Base-by-base conservation (phyloP, 1,140 invertebrate genomes). In the Platyscapa corneri region DNA sequence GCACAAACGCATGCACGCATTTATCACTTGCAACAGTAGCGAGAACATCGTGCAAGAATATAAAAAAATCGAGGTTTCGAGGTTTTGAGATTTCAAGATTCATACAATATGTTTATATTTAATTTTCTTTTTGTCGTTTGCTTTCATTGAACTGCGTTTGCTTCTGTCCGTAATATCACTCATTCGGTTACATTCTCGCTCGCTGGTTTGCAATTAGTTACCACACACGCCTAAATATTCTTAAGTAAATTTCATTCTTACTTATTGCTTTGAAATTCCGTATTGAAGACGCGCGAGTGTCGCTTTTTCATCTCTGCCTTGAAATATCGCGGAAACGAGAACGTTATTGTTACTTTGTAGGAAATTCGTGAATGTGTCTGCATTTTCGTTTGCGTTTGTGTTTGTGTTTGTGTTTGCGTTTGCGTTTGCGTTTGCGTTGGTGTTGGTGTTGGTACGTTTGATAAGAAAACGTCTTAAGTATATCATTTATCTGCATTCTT, bases 251-350 rank as follows among this genome's bases (percentile, higher is more conserved):
- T 77, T 79, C 83, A 84, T 89, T 87, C 90, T 88, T 90, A 90
- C 89, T 92, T 92, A 93, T 93, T 92, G 92, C 91, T 93, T 93
- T 93, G 89, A 92, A 92, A 92, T 92, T 93, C 91, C 91, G 88
- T 92, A 91, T 91, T 89, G 90, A 92, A 92, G 91, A 92, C 91
- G 89, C 88, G 83, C 75, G 64, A 82, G 85, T 86, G 64, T 86
- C 65, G 37, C 46, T 84, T 86, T 10, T 72, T 30, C 32, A n/a
- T 77, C 77, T 49, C 0, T 56, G 3, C 74, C 10, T 3, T 75
- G 67, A 82, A 67, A 53, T 82, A 77, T 86, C 56, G 37, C 76
- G 77, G 64, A 67, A 70, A 39, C 42, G 53, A 75, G 56, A 83
- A 83, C 49, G 65, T 76, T 81, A 64, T 72, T 79, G 34, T 74